Percentiles rank a stretch among this genome's conserved stretches.
Conservation (phyloP, 2,797 vertebrate species). For the Mus spretus region DNA sequence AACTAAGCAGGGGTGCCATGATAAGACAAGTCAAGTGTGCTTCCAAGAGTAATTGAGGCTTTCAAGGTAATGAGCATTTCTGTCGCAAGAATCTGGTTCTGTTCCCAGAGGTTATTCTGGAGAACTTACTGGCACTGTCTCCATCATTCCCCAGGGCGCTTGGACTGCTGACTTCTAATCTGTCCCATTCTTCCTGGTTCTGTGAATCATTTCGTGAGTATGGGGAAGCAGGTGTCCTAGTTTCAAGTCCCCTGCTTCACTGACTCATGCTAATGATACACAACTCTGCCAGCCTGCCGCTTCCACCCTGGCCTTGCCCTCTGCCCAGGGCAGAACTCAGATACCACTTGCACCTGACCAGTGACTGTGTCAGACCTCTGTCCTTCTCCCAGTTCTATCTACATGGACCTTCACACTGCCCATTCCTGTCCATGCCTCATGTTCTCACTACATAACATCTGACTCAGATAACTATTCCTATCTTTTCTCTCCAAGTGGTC, state of each 20-base stretch:
- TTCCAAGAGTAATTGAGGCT: not conserved
- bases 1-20: fast-evolving
- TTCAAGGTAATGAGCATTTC: not conserved
- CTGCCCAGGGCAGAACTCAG: not conserved
- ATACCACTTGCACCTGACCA: not conserved
- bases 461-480: not conserved
- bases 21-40: fast-evolving
- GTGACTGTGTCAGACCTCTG: not conserved
- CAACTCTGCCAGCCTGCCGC: not conserved
- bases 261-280: not conserved
- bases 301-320: not conserved
- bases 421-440: not conserved
- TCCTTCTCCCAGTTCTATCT: not conserved
- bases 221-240: not conserved
- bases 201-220: no score
- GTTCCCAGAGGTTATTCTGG: not conserved
- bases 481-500: not conserved
- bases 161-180: no score
- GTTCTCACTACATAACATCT: not conserved
- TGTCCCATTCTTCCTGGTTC: not conserved
- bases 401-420: not conserved
- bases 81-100: not conserved
- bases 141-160: not conserved
- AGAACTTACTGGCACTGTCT: not conserved
- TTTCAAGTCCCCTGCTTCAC: not conserved